Evolutionary conservation across 2,797 vertebrate genomes (phyloP).

Genomic region (Peromyscus attwateri): DNA sequence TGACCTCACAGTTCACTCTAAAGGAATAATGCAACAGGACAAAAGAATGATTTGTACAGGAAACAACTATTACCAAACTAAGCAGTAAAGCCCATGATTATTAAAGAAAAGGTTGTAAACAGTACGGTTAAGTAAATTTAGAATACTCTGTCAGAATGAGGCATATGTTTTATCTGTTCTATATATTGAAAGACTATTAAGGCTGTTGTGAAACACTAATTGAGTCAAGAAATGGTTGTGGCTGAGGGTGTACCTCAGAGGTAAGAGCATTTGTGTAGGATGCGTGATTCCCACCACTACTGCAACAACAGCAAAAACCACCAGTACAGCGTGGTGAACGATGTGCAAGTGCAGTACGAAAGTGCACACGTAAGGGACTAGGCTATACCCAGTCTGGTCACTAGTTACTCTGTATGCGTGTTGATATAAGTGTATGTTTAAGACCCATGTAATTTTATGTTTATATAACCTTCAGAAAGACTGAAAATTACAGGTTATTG

Average conservation of each 20-base stretch:
- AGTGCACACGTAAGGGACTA: not conserved
- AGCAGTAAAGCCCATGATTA: not conserved
- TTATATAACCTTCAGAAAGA: not conserved
- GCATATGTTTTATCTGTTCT: not conserved
- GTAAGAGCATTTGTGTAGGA: not conserved
- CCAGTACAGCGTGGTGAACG: not conserved
- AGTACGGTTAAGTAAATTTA: not conserved
- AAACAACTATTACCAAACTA: not conserved
- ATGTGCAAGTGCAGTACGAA: not conserved
- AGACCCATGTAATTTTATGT: not conserved
- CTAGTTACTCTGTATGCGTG: not conserved
- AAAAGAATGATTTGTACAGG: not conserved
- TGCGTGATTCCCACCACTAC: not conserved
- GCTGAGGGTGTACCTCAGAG: not conserved
- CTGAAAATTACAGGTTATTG: not conserved
- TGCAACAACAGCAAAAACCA: not conserved
- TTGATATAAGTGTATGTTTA: not conserved
- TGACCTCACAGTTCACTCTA: not conserved
- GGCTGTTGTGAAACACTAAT: not conserved
- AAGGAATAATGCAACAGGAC: not conserved
- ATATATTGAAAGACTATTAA: not conserved
- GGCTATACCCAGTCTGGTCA: not conserved
- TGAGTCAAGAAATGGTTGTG: not conserved
- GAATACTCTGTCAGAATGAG: not conserved
- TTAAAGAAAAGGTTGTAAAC: constrained; percentile 18